Conservation (phyloP, 2,113 vertebrate species). For the Tachycineta bicolor region DNA sequence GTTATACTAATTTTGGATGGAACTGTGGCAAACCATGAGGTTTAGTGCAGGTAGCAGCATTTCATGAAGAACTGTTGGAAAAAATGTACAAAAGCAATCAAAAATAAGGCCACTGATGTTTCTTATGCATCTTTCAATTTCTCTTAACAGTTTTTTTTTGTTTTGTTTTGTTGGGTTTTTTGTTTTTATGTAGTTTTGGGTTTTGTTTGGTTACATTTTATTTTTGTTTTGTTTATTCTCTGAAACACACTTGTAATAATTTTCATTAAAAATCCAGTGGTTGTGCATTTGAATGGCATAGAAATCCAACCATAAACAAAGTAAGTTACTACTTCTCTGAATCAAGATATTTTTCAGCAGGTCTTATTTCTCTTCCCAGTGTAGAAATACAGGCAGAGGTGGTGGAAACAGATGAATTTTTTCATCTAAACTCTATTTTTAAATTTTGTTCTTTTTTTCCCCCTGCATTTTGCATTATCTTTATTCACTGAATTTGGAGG, state of each 20-base stretch:
- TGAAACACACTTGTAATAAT: neutral
- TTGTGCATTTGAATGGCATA: neutral
- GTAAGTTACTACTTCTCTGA: neutral
- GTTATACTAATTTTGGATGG: neutral
- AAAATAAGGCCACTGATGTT: neutral
- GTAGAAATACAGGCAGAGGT: neutral
- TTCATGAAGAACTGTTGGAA: neutral
- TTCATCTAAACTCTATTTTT: neutral
- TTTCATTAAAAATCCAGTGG: neutral
- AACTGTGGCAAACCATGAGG: neutral
- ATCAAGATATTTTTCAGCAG: neutral
- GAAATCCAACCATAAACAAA: neutral
- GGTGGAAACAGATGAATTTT: neutral
- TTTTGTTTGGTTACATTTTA: neutral
- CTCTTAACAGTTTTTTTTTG: neutral
- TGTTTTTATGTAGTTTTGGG: neutral
- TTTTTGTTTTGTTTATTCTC: neutral
- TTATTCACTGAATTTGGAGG: neutral
- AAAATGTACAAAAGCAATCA: neutral
- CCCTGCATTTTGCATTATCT: neutral
- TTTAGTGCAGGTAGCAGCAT: neutral
- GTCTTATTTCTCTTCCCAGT: neutral
- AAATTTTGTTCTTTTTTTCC: neutral
- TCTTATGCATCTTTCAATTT: neutral
- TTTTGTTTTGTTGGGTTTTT: too few species aligned